phyloP scores from a whole-genome alignment of 1,140 invertebrate species.

The Pogonomyrmex californicus region DNA sequence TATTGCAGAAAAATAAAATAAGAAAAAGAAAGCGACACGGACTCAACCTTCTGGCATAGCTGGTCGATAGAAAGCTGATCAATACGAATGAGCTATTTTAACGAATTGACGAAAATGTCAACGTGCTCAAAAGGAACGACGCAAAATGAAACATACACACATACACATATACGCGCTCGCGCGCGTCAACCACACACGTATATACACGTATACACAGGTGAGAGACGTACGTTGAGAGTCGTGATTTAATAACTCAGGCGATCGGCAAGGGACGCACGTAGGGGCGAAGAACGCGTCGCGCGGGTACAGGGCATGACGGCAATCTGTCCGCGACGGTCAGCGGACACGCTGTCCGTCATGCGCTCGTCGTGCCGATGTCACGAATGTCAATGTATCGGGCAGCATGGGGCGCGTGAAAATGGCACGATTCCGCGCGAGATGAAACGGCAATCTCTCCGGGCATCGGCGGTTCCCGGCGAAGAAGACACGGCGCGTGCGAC shows the following conservation, averaged over 20 bases:
- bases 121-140: constrained; percentile 44
- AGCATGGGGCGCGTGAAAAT: constrained; percentile 69
- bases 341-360: neutral
- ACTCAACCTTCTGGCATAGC: neutral
- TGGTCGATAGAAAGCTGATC: constrained; percentile 35
- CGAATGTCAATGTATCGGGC: constrained; percentile 61
- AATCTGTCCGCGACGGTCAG: constrained; percentile 2
- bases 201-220: too few species aligned
- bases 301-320: neutral
- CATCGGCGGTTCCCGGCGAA: constrained; percentile 45
- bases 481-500: neutral
- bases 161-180: neutral
- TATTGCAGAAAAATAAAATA: neutral
- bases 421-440: constrained; percentile 64
- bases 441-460: constrained; percentile 19
- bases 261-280: neutral
- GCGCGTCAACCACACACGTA: neutral
- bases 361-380: constrained; percentile 47
- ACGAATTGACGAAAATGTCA: constrained; percentile 49
- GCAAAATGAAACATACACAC: constrained; percentile 36
- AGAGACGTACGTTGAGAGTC: constrained; percentile 11
- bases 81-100: constrained; percentile 54
- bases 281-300: neutral
- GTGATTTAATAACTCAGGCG: neutral
- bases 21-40: neutral